Base-by-base conservation (phyloP, 2,797 vertebrate species). In the Channa striata region DNA sequence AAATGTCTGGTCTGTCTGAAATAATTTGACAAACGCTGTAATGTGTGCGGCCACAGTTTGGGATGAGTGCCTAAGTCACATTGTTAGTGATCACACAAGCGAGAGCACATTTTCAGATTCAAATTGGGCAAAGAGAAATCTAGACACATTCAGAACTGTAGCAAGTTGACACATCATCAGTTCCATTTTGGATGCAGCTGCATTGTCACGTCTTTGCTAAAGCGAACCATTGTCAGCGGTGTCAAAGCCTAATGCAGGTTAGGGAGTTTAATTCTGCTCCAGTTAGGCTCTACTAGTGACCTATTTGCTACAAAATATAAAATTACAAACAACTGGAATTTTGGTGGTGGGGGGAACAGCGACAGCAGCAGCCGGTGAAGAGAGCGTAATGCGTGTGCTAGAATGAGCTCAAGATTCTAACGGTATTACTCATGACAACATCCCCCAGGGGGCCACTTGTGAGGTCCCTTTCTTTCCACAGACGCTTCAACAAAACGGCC, bases 241-340 rank as follows among this genome's bases (percentile, higher is more conserved):
- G 84, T 85, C 78, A 72, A 68, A 72, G 80, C 73, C 67, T 80
- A 66, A 89, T 87, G 74, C 82, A 86, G 90, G 85, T 78, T 87
- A 68, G 48, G 77, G 63, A 62, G 68, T 87, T 90, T 89, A 82
- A 90, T 93, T 92, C 87, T 89, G 88, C 91, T 90, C 91, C 87
- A 91, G 83, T 92, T 90, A 75, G 73, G 71, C 69, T 78, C 79
- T 86, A 85, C 78, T 82, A 88, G 43, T 88, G 87, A 93, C 90
- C 92, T 87, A 91, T 90, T 92, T 89, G 85, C 83, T 83, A 59
- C 36, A 43, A 77, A 86, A 85, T 86, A 85, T 68, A 61, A 87
- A 88, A 84, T 74, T 62, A 63, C 72, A 87, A 87, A 91, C 72
- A 87, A 91, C 84, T 58, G 61, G 47, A 14, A 11, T 21, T 14